Conservation (phyloP, 2,113 vertebrate genomes). For the Engraulis encrasicolus region DNA sequence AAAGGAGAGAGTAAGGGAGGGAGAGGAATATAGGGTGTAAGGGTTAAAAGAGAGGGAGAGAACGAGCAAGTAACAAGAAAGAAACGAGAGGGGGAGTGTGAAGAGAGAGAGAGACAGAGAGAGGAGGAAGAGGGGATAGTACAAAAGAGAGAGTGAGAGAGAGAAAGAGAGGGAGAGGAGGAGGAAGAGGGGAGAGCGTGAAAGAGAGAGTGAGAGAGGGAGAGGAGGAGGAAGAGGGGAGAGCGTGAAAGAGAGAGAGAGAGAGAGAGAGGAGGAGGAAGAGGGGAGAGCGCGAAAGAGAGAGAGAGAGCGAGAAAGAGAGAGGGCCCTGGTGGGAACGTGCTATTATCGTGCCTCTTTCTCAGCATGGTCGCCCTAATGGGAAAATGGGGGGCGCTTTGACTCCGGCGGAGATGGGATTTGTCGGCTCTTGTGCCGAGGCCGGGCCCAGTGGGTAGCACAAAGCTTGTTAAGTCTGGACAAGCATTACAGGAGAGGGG, state of each 20-base stretch:
- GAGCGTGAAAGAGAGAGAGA: conserved; percentile 64
- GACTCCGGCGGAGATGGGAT: conserved; percentile 85
- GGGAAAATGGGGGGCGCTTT: conserved; percentile 82
- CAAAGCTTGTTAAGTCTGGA: conserved; percentile 86
- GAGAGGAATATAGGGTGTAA: conserved; percentile 54
- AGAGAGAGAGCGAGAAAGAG: conserved; percentile 50
- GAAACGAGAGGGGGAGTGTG: conserved; percentile 57
- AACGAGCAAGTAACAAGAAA: conserved; percentile 65
- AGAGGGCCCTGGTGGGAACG: conserved; percentile 62
- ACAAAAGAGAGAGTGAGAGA: conserved; percentile 57
- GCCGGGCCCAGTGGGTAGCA: conserved; percentile 80
- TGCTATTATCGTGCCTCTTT: conserved; percentile 80
- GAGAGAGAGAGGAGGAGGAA: conserved; percentile 55
- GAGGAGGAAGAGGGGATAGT: conserved; percentile 50
- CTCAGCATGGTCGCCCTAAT: conserved; percentile 83
- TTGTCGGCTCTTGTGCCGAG: conserved; percentile 83
- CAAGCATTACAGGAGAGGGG: conserved; percentile 74
- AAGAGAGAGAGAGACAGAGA: conserved; percentile 61
- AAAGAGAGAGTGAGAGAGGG: conserved; percentile 40
- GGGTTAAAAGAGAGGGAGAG: conserved; percentile 57
- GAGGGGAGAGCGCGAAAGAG: conserved; percentile 15
- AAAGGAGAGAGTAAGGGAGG: conserved; percentile 53
- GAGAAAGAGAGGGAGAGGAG: conserved; percentile 60
- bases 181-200: conserved; percentile 29
- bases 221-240: conserved; percentile 42